Percentiles rank a stretch among this genome's conserved stretches.
Evolutionary conservation across 2,113 vertebrate species (phyloP).

Genomic region (Campylorhamphus procurvoides): DNA sequence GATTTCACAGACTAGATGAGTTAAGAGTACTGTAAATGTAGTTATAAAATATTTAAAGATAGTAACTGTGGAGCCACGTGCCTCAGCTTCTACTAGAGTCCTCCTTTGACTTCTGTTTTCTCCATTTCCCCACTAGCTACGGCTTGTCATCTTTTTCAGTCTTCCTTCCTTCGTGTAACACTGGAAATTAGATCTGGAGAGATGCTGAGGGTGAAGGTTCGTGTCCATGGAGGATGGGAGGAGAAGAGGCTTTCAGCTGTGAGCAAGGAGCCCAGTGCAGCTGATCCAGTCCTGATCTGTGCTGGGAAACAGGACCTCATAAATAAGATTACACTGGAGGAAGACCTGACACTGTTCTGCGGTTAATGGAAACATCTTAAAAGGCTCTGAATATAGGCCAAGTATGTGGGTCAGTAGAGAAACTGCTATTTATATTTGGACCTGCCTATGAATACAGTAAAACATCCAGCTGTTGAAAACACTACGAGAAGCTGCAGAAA

Average conservation of each 20-base stretch:
- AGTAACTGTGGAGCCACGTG: not conserved
- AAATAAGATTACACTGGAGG: constrained; percentile 40
- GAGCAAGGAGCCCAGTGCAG: not conserved
- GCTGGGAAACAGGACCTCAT: constrained; percentile 38
- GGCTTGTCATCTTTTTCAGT: not conserved
- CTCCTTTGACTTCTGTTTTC: not conserved
- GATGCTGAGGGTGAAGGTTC: not conserved
- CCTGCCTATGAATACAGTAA: not conserved
- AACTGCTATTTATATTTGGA: constrained; percentile 44
- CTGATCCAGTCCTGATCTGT: not conserved
- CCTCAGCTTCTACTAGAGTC: not conserved
- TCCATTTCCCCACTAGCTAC: not conserved
- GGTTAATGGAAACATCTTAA: constrained; percentile 44
- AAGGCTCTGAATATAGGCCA: constrained; percentile 50
- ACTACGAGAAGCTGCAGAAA: not conserved
- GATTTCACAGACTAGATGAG: not conserved
- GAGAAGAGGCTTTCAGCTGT: not conserved
- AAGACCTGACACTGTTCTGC: constrained; percentile 25
- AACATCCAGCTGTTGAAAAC: constrained; percentile 54
- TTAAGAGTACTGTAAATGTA: not conserved
- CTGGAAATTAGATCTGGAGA: not conserved
- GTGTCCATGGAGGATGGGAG: not conserved
- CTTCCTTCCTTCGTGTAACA: not conserved
- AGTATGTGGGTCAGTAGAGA: constrained; percentile 60
- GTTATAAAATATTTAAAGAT: not conserved